A percentile compares a stretch with the other conserved stretches of the same genome.
phyloP scores from a whole-genome alignment of 2,113 vertebrate genomes.

The Cryptoleucopteryx plumbea region DNA sequence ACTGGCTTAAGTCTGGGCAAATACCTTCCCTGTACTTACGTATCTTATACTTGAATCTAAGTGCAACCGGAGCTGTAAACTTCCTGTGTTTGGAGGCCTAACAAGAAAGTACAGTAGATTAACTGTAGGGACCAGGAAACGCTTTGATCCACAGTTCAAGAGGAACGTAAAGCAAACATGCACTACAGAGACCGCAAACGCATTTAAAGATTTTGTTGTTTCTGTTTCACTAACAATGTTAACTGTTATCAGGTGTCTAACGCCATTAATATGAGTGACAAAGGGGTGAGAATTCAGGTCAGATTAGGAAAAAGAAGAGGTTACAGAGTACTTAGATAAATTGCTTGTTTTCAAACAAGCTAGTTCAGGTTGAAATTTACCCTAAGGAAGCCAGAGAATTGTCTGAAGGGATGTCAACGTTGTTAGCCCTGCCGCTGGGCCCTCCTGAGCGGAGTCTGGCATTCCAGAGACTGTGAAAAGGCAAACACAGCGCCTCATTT shows the following conservation, averaged over 20 bases:
- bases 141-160: constrained; percentile 35
- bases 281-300: constrained; percentile 11
- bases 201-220: not conserved
- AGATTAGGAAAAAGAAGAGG: constrained; percentile 12
- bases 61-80: not conserved
- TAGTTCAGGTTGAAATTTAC: constrained; percentile 24
- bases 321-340: not conserved
- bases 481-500: not conserved
- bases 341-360: not conserved
- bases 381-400: not conserved
- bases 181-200: not conserved
- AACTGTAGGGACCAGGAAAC: not conserved
- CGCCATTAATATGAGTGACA: not conserved
- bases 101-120: not conserved
- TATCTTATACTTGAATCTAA: not conserved
- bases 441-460: not conserved
- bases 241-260: constrained; percentile 49
- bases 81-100: constrained; percentile 7
- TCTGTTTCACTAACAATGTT: not conserved
- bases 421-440: not conserved
- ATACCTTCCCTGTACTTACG: not conserved
- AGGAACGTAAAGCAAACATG: constrained; percentile 2
- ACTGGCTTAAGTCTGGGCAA: not conserved
- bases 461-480: not conserved
- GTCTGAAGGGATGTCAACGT: not conserved